Evolutionary conservation across 2,797 vertebrate genomes (phyloP).

Genomic region (Pteronotus mesoamericanus): DNA sequence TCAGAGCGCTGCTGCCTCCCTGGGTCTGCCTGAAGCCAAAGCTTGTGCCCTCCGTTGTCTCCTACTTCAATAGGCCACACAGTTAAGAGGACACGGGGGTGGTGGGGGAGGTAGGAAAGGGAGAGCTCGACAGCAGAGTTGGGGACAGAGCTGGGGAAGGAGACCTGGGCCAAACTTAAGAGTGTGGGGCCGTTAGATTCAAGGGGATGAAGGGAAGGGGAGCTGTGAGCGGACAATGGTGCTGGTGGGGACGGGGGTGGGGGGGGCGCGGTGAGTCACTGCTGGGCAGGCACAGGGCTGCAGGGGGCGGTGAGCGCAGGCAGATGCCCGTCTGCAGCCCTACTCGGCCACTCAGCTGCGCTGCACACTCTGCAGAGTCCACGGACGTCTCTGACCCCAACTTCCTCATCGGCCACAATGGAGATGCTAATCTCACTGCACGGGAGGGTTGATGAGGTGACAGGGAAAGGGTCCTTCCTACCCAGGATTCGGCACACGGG

Average conservation of each 20-base stretch:
- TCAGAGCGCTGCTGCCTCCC: neutral
- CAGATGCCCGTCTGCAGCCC: neutral
- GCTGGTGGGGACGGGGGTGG: rapidly evolving
- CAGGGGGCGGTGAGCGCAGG: neutral
- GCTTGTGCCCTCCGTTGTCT: neutral
- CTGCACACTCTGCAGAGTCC: neutral
- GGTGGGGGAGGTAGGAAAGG: neutral
- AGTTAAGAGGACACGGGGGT: neutral
- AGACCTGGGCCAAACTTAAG: neutral
- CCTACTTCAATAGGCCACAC: neutral
- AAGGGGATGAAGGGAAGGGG: neutral
- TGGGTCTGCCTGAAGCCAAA: neutral
- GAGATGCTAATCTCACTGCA: neutral
- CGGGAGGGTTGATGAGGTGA: neutral
- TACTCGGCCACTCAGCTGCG: neutral
- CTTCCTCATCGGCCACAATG: neutral
- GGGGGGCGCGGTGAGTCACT: neutral
- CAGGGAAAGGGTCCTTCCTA: too few relatives aligned
- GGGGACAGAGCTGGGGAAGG: neutral
- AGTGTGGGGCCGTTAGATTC: neutral
- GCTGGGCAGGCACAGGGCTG: neutral
- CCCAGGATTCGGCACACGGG: neutral
- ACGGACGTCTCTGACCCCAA: neutral
- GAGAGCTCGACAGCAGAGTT: neutral
- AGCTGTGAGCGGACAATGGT: neutral